Percentiles rank a stretch among this genome's conserved stretches.
Evolutionary conservation across 2,113 vertebrate genomes (phyloP).

Genomic region (Mustela nigripes): DNA sequence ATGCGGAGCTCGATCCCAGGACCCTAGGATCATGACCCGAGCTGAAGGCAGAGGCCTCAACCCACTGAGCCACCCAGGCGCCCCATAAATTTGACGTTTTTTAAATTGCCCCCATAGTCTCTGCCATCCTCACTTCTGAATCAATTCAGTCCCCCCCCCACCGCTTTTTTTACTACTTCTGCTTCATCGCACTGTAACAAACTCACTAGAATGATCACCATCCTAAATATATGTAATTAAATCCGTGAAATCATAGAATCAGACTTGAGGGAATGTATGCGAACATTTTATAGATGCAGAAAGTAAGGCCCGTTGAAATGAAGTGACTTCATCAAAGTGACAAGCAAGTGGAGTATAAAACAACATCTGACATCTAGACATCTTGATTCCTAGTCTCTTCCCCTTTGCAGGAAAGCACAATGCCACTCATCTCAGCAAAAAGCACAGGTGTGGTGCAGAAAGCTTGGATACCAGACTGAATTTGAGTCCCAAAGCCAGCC

Average conservation of each 20-base stretch:
- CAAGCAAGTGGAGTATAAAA: background rate
- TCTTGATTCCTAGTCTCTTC: background rate
- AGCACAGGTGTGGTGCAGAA: background rate
- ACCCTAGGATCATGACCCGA: no score
- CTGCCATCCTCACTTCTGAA: background rate
- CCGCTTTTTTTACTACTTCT: background rate
- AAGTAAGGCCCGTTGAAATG: background rate
- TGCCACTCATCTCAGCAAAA: background rate
- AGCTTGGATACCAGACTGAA: background rate
- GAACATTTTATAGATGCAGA: background rate
- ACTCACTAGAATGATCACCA: background rate
- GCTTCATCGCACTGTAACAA: background rate
- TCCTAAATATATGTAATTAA: background rate
- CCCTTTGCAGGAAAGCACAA: background rate
- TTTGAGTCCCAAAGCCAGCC: background rate
- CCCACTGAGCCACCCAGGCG: no score
- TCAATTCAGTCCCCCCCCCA: background rate
- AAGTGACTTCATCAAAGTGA: background rate
- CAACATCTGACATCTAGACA: background rate
- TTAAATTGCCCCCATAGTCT: background rate
- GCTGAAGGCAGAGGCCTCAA: no score
- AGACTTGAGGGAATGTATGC: background rate
- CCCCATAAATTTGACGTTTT: background rate
- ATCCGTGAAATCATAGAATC: background rate
- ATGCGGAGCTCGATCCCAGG: no score